phyloP scores from a whole-genome alignment of 1,140 invertebrate genomes.

The Camponotus pennsylvanicus region DNA sequence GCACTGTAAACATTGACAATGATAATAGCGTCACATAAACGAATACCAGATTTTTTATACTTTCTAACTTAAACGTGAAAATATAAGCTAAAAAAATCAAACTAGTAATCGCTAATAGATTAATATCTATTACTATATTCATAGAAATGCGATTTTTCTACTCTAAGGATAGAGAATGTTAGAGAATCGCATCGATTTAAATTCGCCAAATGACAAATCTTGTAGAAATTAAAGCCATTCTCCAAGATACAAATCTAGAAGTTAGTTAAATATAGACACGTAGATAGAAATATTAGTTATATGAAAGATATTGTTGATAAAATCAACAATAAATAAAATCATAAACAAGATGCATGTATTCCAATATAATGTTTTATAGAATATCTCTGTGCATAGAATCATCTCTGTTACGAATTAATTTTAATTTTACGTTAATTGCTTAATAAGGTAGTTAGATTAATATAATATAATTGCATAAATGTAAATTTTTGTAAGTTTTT shows the following conservation, averaged over 20 bases:
- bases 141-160: not conserved
- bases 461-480: not conserved
- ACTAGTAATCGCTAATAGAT: conserved; percentile 44
- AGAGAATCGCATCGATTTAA: not conserved
- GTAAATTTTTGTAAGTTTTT: not conserved
- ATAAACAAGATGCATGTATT: conserved; percentile 7
- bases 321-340: conserved; percentile 22
- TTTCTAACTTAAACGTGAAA: not conserved
- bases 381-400: not conserved
- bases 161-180: not conserved
- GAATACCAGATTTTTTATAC: not conserved
- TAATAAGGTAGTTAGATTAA: not conserved
- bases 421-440: not conserved
- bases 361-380: too few relatives aligned
- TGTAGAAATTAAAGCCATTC: not conserved
- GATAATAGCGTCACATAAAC: conserved; percentile 30
- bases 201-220: conserved; percentile 38
- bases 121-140: conserved; percentile 24
- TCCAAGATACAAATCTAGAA: not conserved
- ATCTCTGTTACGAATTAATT: not conserved
- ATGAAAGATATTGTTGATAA: not conserved
- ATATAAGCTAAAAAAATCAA: not conserved
- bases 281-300: not conserved
- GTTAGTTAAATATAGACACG: too few relatives aligned
- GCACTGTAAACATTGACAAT: not conserved